These are phyloP conservation scores for Leptodactylus fallax DNA, from an alignment of 2,797 vertebrate genomes.

Conservation along the genomic window DNA sequence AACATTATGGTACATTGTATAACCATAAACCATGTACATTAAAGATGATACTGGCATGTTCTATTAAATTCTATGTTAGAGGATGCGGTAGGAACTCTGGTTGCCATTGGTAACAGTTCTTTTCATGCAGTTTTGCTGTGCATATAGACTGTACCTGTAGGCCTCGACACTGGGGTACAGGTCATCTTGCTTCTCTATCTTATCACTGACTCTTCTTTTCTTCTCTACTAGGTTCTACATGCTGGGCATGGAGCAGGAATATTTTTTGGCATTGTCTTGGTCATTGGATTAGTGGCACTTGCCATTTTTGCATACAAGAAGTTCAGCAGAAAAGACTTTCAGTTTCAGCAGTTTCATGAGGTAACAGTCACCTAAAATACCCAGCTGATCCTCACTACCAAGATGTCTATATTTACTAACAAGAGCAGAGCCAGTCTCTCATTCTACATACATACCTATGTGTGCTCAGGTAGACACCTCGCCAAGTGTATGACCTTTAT, in stretches of 20 bases:
- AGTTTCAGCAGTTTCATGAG: conserved; percentile 90
- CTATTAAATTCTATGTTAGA: too few species aligned
- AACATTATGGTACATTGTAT: too few species aligned
- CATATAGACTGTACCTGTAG: too few species aligned
- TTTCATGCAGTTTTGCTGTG: too few species aligned
- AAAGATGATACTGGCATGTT: too few species aligned
- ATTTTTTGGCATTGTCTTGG: conserved; percentile 78
- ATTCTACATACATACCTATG: neutral
- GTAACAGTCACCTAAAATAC: conserved; percentile 33
- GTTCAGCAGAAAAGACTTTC: conserved; percentile 76
- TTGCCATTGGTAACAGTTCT: too few species aligned
- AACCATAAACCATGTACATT: too few species aligned
- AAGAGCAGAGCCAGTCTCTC: neutral
- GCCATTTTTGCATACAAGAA: conserved; percentile 84
- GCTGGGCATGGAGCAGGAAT: conserved; percentile 80
- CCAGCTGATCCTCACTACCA: neutral
- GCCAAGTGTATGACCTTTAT: neutral
- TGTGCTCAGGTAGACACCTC: neutral
- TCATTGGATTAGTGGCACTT: conserved; percentile 71
- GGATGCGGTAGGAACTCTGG: too few species aligned
- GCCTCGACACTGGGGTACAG: neutral
- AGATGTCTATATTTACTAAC: conserved; percentile 21
- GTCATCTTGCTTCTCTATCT: neutral
- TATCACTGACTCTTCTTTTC: neutral
- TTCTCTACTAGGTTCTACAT: conserved; percentile 68